phyloP scores from a whole-genome alignment of 2,888 invertebrate genomes.

The Himalopsyche japonica region DNA sequence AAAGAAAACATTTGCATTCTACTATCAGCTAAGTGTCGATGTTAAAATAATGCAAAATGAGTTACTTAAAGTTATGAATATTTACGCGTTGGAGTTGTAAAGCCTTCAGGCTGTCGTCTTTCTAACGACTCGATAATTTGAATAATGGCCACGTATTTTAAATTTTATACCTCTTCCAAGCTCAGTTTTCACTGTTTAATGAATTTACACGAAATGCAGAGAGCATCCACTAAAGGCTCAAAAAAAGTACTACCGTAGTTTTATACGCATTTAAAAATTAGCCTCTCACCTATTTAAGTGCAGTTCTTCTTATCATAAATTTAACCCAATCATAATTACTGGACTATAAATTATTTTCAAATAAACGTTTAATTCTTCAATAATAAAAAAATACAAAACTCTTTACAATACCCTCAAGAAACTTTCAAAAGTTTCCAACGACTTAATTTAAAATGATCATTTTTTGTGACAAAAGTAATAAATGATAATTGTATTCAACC shows the following conservation, averaged over 20 bases:
- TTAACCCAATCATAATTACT: too few relatives aligned
- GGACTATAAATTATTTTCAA: too few relatives aligned
- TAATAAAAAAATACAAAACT: too few relatives aligned
- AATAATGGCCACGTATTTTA: slow-evolving; percentile 27
- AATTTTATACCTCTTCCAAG: slow-evolving; percentile 13
- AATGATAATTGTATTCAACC: too few relatives aligned
- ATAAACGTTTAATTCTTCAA: too few relatives aligned
- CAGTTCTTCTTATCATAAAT: too few relatives aligned
- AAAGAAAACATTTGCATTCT: slow-evolving; percentile 33
- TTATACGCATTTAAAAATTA: neutral
- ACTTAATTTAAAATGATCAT: too few relatives aligned
- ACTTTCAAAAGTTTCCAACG: too few relatives aligned
- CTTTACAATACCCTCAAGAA: too few relatives aligned
- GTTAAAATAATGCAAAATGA: slow-evolving; percentile 39
- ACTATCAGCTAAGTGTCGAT: slow-evolving; percentile 34
- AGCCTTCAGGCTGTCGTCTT: slow-evolving; percentile 30
- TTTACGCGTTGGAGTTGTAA: slow-evolving; percentile 33
- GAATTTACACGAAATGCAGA: neutral
- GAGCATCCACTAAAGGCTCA: neutral
- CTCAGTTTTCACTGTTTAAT: neutral
- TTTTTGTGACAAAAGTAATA: too few relatives aligned
- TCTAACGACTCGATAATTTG: slow-evolving; percentile 33
- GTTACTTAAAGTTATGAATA: slow-evolving; percentile 39
- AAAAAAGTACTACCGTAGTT: neutral
- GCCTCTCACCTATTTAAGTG: too few relatives aligned